Evolutionary conservation across 2,113 vertebrate species (phyloP).

Genomic region (Verasper variegatus): DNA sequence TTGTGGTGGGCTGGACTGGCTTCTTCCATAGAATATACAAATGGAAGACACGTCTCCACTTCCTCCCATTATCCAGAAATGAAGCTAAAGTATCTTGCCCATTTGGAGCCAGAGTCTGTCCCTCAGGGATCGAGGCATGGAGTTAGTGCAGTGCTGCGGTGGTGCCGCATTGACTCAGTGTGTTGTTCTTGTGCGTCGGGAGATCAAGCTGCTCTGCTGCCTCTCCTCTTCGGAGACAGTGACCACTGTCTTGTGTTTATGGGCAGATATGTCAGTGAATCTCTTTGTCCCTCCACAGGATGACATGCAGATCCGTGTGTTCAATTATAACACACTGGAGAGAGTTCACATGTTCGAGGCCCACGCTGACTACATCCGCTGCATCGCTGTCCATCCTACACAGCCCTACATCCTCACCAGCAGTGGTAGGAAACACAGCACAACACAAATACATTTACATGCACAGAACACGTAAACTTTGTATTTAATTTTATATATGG

Average conservation of each 20-base stretch:
- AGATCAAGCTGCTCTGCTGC: too few relatives aligned
- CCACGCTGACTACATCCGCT: slow-evolving; percentile 94
- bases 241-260: neutral
- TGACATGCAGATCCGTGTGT: slow-evolving; percentile 96
- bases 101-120: too few relatives aligned
- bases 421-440: slow-evolving; percentile 84
- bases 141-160: neutral
- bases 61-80: too few relatives aligned
- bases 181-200: too few relatives aligned
- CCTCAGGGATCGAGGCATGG: too few relatives aligned
- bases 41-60: too few relatives aligned
- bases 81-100: too few relatives aligned
- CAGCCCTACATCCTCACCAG: slow-evolving; percentile 95
- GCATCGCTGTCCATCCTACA: slow-evolving; percentile 92
- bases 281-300: slow-evolving; percentile 77
- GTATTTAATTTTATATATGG: neutral
- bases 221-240: too few relatives aligned
- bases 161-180: neutral
- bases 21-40: too few relatives aligned
- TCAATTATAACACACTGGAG: slow-evolving; percentile 96
- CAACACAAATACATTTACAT: neutral
- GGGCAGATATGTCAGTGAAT: neutral
- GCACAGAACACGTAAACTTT: neutral
- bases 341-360: slow-evolving; percentile 95
- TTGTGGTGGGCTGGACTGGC: too few relatives aligned